A percentile compares a stretch with the other conserved stretches of the same genome.
These are phyloP conservation scores for Chironomus tepperi DNA, from an alignment of 1,140 invertebrate species.

Conservation along the genomic window DNA sequence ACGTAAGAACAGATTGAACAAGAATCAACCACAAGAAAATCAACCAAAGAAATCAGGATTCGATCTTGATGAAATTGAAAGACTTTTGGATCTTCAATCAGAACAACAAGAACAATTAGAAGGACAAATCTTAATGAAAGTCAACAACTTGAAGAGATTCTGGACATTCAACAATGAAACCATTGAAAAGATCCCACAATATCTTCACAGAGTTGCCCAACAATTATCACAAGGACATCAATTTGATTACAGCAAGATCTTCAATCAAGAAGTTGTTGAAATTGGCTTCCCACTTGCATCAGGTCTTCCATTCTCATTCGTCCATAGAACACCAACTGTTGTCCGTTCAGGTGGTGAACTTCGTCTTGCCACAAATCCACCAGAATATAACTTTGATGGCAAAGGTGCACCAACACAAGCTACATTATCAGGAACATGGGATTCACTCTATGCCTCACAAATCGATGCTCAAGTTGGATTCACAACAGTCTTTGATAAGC, in stretches of 20 bases:
- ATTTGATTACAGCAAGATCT: conserved; percentile 47
- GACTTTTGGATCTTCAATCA: conserved; percentile 47
- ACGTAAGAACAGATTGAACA: conserved; percentile 28
- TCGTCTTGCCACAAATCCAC: too few species aligned
- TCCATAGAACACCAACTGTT: conserved; percentile 46
- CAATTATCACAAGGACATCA: conserved; percentile 41
- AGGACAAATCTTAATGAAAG: conserved; percentile 42
- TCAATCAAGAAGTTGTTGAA: conserved; percentile 43
- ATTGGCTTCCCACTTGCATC: conserved; percentile 55
- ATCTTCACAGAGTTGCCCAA: conserved; percentile 36
- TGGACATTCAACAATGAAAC: conserved; percentile 49
- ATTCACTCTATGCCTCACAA: too few species aligned
- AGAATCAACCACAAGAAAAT: conserved; percentile 27
- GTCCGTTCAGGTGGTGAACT: too few species aligned
- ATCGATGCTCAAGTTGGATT: too few species aligned
- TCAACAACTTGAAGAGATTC: conserved; percentile 40
- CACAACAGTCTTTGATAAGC: too few species aligned
- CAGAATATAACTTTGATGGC: too few species aligned
- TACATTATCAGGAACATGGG: too few species aligned
- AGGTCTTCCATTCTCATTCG: conserved; percentile 56
- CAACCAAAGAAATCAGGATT: conserved; percentile 26
- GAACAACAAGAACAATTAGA: conserved; percentile 47
- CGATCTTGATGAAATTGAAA: conserved; percentile 42
- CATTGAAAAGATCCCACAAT: conserved; percentile 40
- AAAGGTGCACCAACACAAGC: too few species aligned